Evolutionary conservation across 2,797 vertebrate genomes (phyloP).

Genomic region (Streptopelia turtur): DNA sequence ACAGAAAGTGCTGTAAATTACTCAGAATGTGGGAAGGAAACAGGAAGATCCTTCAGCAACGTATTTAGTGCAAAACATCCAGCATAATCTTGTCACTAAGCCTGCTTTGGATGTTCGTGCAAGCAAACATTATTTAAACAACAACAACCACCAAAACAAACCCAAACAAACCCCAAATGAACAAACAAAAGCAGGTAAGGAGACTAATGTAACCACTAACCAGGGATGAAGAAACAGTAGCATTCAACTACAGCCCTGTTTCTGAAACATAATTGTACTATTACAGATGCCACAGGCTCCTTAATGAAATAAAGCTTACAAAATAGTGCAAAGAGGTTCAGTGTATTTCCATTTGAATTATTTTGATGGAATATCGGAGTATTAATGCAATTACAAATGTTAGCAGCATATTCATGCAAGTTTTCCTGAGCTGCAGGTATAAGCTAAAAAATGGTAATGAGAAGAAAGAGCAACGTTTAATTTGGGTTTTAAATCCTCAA

Average conservation of each 20-base stretch:
- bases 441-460: conserved; percentile 27
- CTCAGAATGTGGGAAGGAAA: neutral
- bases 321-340: neutral
- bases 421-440: conserved; percentile 4
- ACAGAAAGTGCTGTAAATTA: neutral
- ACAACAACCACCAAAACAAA: too few relatives aligned
- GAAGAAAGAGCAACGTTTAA: neutral
- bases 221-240: neutral
- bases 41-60: neutral
- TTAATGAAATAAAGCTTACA: neutral
- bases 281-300: neutral
- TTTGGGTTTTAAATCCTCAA: conserved; percentile 37
- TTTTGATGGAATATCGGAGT: conserved; percentile 15
- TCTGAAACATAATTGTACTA: neutral
- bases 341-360: conserved; percentile 1
- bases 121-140: neutral
- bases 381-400: conserved; percentile 25
- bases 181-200: neutral
- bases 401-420: neutral
- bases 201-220: neutral
- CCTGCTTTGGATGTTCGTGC: neutral
- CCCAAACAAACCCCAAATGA: too few relatives aligned
- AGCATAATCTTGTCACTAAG: neutral
- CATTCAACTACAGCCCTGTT: neutral
- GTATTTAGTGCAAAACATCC: neutral